Percentiles rank a stretch among this genome's conserved stretches.
Evolutionary conservation across 2,797 vertebrate species (phyloP).

Genomic region (Muscicapa striata): DNA sequence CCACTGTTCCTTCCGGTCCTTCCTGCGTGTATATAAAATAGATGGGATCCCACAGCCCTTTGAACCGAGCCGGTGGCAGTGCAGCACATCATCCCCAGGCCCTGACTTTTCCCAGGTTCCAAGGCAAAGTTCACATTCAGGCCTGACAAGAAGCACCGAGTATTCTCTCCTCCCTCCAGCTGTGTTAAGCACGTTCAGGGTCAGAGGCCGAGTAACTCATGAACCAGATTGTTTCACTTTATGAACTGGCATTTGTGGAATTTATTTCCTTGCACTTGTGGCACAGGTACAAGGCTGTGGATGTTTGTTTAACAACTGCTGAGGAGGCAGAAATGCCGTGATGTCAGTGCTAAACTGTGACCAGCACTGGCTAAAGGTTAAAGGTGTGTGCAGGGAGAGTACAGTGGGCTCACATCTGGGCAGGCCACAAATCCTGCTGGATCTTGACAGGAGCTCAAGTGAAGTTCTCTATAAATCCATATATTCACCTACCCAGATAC

Average conservation of each 20-base stretch:
- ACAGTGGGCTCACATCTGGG: rapidly evolving
- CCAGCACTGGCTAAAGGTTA: neutral
- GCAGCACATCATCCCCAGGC: neutral
- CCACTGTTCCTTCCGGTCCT: neutral
- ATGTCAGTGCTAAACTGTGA: neutral
- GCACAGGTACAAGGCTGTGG: neutral
- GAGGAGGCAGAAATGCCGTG: neutral
- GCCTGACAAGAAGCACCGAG: neutral
- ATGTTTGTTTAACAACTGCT: neutral
- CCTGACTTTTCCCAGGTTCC: rapidly evolving
- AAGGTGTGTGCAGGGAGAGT: neutral
- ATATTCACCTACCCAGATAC: neutral
- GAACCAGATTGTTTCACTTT: neutral
- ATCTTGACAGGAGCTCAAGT: neutral
- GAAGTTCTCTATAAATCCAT: neutral
- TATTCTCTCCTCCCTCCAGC: neutral
- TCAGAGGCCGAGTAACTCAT: neutral
- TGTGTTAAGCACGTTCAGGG: neutral
- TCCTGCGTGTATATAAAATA: rapidly evolving
- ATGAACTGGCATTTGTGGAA: neutral
- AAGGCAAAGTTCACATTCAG: neutral
- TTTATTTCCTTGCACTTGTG: neutral
- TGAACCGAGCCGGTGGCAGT: rapidly evolving
- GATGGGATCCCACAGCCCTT: neutral
- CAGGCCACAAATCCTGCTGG: neutral